Evolutionary conservation across 2,888 invertebrate species (phyloP), one percentile per base, ranked within the genome.

Genomic region (Meteorus cinctellus): DNA sequence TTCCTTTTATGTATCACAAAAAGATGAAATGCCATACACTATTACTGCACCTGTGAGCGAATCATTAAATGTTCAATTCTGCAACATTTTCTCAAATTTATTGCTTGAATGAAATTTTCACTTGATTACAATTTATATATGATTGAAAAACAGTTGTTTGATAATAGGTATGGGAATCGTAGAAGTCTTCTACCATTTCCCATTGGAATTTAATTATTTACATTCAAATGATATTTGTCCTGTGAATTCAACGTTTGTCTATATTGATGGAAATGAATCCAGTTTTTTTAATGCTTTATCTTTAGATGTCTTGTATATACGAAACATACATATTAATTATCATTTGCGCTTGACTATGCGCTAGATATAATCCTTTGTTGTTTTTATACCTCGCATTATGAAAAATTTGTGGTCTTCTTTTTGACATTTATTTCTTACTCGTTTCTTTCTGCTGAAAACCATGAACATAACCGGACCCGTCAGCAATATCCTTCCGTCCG

Each of bases 391-490:
- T 16, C 14, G 29, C 31, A 62, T 14, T 2, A 12, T 62, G 10
- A 27, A 31, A 10, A 31, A 29, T 45, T 66, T 66, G 34, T 34
- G 34, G 8, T 34, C 24, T 74, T 81, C 79, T 55, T 80, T 81
- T 31, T 24, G 41, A 12, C 12, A 36, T 16, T 36, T 65, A 36
- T 34, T 81, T 79, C 65, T 93, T 93, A 88, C 94, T 95, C 0
- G 94, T 93, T 86, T 95, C 94, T 90, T 96, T 96, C 87, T 96
- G 95, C 86, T 95, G 95, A 88, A 96, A 97, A 24, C 96, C 96
- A 59, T 93, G 92, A 74, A 97, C 96, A 87, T 97, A 97, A 68
- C 96, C 97, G 1, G 94, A 93, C 29, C 91, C 91, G 83, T 96
- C 95, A 27, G 93, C 91, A 16, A 94, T 71, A 85, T 96, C 95